Evolutionary conservation across 2,113 vertebrate genomes (phyloP).

Genomic region (Lanius collurio): DNA sequence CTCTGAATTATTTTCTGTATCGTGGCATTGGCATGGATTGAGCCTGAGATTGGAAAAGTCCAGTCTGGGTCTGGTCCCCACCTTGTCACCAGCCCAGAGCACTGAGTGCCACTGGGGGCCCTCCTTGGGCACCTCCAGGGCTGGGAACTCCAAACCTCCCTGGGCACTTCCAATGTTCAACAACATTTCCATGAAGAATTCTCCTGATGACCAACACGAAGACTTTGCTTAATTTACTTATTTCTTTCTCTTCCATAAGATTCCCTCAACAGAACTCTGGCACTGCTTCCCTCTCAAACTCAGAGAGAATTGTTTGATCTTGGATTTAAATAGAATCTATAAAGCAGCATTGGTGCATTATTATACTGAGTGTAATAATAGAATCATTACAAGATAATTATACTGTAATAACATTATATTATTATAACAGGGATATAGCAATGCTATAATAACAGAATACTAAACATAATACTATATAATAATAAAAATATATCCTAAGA

Average conservation of each 20-base stretch:
- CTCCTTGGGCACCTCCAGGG: not conserved
- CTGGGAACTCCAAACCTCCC: not conserved
- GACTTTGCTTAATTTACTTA: accelerated
- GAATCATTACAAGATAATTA: not conserved
- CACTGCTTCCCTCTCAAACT: not conserved
- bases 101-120: not conserved
- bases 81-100: not conserved
- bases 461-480: not conserved
- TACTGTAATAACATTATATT: not conserved
- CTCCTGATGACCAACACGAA: not conserved
- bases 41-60: too few species aligned
- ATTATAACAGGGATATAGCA: not conserved
- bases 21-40: not conserved
- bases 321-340: not conserved
- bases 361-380: not conserved
- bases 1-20: not conserved
- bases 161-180: not conserved
- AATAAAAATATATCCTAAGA: not conserved
- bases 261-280: not conserved
- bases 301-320: not conserved
- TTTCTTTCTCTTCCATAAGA: not conserved
- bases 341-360: not conserved
- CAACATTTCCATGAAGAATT: not conserved
- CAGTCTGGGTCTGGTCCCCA: accelerated
- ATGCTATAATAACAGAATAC: not conserved